phyloP scores from a whole-genome alignment of 2,888 invertebrate species.

The Anagyrus pseudococci region DNA sequence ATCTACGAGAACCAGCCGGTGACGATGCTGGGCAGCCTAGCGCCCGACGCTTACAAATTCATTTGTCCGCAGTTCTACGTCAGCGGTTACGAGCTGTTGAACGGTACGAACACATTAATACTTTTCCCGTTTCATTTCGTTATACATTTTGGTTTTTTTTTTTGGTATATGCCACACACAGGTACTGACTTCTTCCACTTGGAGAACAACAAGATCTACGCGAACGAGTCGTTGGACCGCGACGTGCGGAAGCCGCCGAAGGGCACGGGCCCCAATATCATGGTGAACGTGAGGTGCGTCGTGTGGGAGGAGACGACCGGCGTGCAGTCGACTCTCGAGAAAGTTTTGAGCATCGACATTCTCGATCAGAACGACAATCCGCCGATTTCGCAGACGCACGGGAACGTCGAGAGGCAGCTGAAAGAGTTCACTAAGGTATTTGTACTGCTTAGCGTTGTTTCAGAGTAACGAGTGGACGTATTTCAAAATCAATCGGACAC shows the following conservation, averaged over 20 bases:
- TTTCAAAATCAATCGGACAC: no score
- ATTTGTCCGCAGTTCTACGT: constrained; percentile 65
- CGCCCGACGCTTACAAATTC: constrained; percentile 59
- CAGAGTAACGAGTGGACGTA: no score
- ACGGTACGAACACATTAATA: constrained; percentile 53
- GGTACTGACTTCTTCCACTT: constrained; percentile 60
- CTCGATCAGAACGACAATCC: constrained; percentile 65
- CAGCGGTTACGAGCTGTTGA: constrained; percentile 61
- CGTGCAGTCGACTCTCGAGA: constrained; percentile 52
- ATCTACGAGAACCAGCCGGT: constrained; percentile 57
- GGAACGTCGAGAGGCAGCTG: constrained; percentile 53
- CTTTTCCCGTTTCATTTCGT: neutral
- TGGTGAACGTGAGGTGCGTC: constrained; percentile 60
- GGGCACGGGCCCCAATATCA: constrained; percentile 56
- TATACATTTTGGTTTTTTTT: neutral
- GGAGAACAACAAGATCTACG: constrained; percentile 58
- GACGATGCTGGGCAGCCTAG: constrained; percentile 60
- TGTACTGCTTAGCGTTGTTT: no score
- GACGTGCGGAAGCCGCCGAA: constrained; percentile 55
- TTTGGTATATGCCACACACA: constrained; percentile 36
- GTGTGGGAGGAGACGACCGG: constrained; percentile 59
- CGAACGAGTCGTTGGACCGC: constrained; percentile 61
- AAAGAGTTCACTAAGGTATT: constrained; percentile 53
- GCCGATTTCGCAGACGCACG: constrained; percentile 57
- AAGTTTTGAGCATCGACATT: constrained; percentile 61